phyloP scores from a whole-genome alignment of 2,888 invertebrate species.

The Eustalomyia histrio region DNA sequence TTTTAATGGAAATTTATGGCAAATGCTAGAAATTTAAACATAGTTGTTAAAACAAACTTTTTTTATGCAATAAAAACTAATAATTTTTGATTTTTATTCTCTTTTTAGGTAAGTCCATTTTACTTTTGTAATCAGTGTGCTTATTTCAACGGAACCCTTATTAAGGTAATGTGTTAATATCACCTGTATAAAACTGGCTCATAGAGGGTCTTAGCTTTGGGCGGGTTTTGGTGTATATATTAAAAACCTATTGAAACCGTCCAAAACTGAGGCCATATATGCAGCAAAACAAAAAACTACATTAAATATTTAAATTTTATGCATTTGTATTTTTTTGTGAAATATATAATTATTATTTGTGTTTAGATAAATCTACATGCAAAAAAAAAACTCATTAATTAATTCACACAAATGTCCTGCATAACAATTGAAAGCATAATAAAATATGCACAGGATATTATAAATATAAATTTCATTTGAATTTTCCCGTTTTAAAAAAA shows the following conservation, averaged over 20 bases:
- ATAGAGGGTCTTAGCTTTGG: slow-evolving; percentile 79
- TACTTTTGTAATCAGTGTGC: neutral
- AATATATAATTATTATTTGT: neutral
- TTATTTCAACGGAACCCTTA: neutral
- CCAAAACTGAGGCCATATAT: slow-evolving; percentile 80
- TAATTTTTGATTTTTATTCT: slow-evolving; percentile 21
- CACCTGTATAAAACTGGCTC: slow-evolving; percentile 30
- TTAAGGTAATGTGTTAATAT: slow-evolving; percentile 9
- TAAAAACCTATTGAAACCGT: slow-evolving; percentile 80
- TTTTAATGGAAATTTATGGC: neutral
- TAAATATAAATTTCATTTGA: slow-evolving; percentile 27
- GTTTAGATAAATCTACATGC: slow-evolving; percentile 30
- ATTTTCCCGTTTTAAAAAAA: slow-evolving; percentile 17
- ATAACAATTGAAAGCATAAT: slow-evolving; percentile 40
- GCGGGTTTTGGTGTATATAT: slow-evolving; percentile 80
- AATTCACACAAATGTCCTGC: slow-evolving; percentile 60
- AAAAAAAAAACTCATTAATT: slow-evolving; percentile 38
- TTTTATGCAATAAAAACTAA: too few relatives aligned
- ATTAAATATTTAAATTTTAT: slow-evolving; percentile 8
- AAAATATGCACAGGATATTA: slow-evolving; percentile 39
- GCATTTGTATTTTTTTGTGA: neutral
- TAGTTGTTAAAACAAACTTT: too few relatives aligned
- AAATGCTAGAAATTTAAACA: too few relatives aligned
- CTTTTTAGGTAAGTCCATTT: slow-evolving; percentile 62
- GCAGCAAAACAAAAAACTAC: slow-evolving; percentile 15